A percentile compares a stretch with the other conserved stretches of the same genome.
phyloP scores from a whole-genome alignment of 2,888 invertebrate species.

The Hypena proboscidalis region DNA sequence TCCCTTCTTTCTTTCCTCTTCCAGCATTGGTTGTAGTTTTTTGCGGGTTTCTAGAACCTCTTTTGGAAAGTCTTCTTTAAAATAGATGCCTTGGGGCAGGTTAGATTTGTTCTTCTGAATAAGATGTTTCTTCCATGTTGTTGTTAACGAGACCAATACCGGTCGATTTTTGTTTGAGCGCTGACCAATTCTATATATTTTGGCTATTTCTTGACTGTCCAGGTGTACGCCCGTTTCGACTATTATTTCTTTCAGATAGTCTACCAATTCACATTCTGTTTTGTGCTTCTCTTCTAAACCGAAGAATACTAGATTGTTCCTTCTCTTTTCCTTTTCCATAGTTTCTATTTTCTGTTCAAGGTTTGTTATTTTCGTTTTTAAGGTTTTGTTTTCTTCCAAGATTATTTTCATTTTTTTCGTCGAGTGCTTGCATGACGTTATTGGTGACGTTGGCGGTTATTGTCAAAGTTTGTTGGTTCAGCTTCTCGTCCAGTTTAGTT shows the following conservation, averaged over 20 bases:
- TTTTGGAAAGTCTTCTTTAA: slow-evolving; percentile 22
- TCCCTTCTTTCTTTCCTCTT: slow-evolving; percentile 19
- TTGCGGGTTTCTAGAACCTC: slow-evolving; percentile 16
- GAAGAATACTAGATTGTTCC: slow-evolving; percentile 12
- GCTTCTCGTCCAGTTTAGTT: too few species aligned
- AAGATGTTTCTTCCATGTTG: slow-evolving; percentile 10
- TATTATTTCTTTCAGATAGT: slow-evolving; percentile 4
- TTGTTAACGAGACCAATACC: neutral
- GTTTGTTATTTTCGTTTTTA: slow-evolving; percentile 4
- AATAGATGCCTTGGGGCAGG: slow-evolving; percentile 8
- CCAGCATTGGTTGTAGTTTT: slow-evolving; percentile 10
- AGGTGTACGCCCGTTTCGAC: neutral
- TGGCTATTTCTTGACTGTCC: neutral
- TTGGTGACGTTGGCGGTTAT: too few species aligned
- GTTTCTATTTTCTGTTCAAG: slow-evolving; percentile 6
- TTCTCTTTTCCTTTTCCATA: slow-evolving; percentile 10
- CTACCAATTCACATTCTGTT: slow-evolving; percentile 1
- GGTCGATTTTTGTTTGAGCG: neutral
- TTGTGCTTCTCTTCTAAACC: slow-evolving; percentile 7
- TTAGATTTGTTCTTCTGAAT: slow-evolving; percentile 14
- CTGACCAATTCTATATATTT: slow-evolving; percentile 1
- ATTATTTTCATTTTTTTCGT: slow-evolving; percentile 7
- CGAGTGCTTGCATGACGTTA: too few species aligned
- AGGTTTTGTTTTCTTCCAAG: slow-evolving; percentile 6
- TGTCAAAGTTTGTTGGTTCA: too few species aligned